Evolutionary conservation across 1,140 invertebrate species (phyloP).

Genomic region (Ylistrum balloti): DNA sequence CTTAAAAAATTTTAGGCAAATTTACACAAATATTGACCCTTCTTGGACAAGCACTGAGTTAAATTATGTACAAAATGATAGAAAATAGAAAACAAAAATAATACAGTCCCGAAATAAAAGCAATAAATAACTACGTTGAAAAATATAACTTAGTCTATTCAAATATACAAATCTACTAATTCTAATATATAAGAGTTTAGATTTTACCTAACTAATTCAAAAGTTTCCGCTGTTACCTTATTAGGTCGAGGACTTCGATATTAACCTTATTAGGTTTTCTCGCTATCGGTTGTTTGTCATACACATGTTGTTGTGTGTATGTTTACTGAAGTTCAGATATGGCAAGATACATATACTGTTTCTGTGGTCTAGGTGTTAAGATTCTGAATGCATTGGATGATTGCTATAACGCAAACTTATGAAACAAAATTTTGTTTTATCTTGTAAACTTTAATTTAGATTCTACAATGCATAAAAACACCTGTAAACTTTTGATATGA

Average conservation of each 20-base stretch:
- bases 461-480: not conserved
- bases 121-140: conserved; percentile 1
- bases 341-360: not conserved
- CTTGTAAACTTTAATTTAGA: no score
- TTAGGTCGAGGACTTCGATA: no score
- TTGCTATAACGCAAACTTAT: no score
- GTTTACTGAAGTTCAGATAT: not conserved
- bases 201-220: not conserved
- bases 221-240: no score
- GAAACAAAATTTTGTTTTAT: no score
- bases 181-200: not conserved
- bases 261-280: not conserved
- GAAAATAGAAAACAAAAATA: conserved; percentile 6
- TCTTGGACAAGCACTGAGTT: not conserved
- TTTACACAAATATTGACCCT: not conserved
- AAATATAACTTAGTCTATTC: not conserved
- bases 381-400: no score
- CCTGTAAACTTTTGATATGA: not conserved
- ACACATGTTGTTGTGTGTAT: not conserved
- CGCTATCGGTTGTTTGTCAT: not conserved
- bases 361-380: not conserved
- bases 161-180: conserved; percentile 21
- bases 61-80: conserved; percentile 9
- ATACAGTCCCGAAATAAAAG: not conserved
- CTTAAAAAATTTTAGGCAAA: no score